These are phyloP conservation scores for Plecturocebus donacophilus DNA, from an alignment of 2,113 vertebrate species.

Conservation along the genomic window DNA sequence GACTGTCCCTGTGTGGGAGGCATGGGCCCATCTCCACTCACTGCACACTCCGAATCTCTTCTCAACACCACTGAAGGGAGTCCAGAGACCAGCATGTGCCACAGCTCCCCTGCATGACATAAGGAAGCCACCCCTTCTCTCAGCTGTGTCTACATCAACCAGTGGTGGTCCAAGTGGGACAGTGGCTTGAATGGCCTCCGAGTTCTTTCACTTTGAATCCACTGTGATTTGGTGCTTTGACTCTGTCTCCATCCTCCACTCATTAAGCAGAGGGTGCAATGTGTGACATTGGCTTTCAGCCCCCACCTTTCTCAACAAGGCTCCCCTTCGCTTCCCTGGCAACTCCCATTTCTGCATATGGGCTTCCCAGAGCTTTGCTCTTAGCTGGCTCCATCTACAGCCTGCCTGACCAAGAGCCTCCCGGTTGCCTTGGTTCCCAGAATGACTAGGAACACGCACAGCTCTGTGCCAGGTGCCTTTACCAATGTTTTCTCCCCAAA, in stretches of 20 bases:
- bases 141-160: background rate
- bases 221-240: too few species aligned
- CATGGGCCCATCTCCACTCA: background rate
- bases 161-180: rapidly evolving
- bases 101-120: rapidly evolving
- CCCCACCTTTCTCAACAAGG: background rate
- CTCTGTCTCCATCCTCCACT: background rate
- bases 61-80: background rate
- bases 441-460: background rate
- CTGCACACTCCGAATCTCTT: background rate
- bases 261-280: background rate
- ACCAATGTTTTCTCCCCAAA: background rate
- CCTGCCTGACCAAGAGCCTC: background rate
- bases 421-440: background rate
- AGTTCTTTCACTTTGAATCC: background rate
- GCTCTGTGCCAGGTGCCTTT: rapidly evolving
- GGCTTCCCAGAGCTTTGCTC: background rate
- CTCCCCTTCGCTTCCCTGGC: background rate
- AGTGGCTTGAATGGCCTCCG: background rate
- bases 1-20: too few species aligned
- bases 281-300: background rate
- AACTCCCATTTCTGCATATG: rapidly evolving
- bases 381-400: background rate
- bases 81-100: background rate
- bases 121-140: background rate